A percentile compares a stretch with the other conserved stretches of the same genome.
Evolutionary conservation across 2,797 vertebrate genomes (phyloP).

Genomic region (Cossypha heuglini): DNA sequence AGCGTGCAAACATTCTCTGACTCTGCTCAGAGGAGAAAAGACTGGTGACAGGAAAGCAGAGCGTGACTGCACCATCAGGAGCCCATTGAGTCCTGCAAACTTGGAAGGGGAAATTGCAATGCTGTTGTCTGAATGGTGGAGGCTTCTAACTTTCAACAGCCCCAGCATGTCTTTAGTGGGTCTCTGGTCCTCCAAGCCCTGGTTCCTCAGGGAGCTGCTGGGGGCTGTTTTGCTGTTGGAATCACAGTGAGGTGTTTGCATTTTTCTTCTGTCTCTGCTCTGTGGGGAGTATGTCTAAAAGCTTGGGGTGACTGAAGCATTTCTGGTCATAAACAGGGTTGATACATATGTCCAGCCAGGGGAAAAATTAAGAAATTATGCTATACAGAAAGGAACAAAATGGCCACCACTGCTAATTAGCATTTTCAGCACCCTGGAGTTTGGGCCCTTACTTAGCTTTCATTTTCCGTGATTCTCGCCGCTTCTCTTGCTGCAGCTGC

Average conservation of each 20-base stretch:
- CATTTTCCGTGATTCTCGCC: constrained; percentile 79
- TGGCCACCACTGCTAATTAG: background rate
- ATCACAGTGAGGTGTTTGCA: background rate
- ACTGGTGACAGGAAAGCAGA: background rate
- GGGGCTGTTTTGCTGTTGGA: background rate
- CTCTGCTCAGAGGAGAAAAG: background rate
- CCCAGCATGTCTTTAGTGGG: background rate
- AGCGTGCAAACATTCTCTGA: background rate
- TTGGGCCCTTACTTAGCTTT: constrained; percentile 79
- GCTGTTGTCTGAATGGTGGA: background rate
- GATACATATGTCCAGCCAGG: background rate
- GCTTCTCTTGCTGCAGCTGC: constrained; percentile 82
- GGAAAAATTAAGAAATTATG: background rate
- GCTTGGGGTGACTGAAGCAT: background rate
- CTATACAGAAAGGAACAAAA: background rate
- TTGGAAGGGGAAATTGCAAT: background rate
- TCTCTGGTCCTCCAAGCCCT: background rate
- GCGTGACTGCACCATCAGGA: background rate
- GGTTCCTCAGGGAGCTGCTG: background rate
- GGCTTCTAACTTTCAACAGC: background rate
- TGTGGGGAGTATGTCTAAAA: background rate
- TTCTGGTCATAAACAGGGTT: background rate
- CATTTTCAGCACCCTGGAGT: background rate
- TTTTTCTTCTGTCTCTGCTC: background rate
- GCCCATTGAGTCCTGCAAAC: rapidly evolving